Base-by-base conservation (phyloP, 2,113 vertebrate genomes). In the Ornithorhynchus anatinus region DNA sequence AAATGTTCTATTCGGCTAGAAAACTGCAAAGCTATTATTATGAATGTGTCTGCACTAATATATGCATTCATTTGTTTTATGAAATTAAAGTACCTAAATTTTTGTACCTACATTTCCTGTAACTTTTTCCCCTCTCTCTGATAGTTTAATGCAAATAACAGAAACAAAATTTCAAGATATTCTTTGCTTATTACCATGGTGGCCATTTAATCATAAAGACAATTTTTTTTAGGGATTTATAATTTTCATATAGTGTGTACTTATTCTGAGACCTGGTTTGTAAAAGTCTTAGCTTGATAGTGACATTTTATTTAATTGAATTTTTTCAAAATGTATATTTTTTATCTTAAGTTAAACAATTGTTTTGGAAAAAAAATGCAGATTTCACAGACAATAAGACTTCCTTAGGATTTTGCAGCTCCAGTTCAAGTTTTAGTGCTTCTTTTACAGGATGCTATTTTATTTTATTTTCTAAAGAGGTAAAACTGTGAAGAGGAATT, bases 51-150 rank as follows among this genome's bases (percentile, higher is more conserved):
- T 59, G 27, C 57, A 23, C 25, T 17, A 53, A 43, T 14, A 53
- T 52, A 63, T 59, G 16, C 45, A 33, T 44, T 44, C 2, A 60
- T 45, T 47, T 54, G 48, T 39, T 40, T 71, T 59, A 56, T 23
- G 51, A 80, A 39, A 67, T 50, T 54, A 75, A 67, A 19, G 36
- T 77, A 84, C 2, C 10, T 64, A 64, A 65, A 80, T 68, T 73
- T 5, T 44, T 52, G 17, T 59, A 66, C 4, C 8, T 80, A 14
- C 25, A 43, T 53, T 23, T 68, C 7, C 29, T 81, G 43, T 15
- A 50, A 29, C 19, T 69, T 77, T 31, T 81, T 51, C 16, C 4
- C 20, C 22, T 72, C 62, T 69, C 42, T 27, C 23, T 62, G 27
- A 47, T 68, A 48, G 44, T 59, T 48, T 39, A 77, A 65, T 17